phyloP scores from a whole-genome alignment of 2,797 vertebrate genomes.

The Catharus ustulatus region DNA sequence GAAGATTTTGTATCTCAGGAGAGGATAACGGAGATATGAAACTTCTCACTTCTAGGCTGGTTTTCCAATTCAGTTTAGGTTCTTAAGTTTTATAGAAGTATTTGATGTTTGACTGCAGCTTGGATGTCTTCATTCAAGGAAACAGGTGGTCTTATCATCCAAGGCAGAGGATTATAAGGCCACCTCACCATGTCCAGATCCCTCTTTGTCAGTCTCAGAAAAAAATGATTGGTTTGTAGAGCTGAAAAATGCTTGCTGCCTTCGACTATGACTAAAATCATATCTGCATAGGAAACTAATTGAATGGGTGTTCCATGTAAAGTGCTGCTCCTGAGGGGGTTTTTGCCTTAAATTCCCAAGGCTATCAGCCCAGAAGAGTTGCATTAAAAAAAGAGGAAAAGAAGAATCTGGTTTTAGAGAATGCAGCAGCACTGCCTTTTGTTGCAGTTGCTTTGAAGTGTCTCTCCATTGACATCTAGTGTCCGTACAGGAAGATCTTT shows the following conservation, averaged over 20 bases:
- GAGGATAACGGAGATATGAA: background rate
- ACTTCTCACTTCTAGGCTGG: background rate
- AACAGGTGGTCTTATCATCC: background rate
- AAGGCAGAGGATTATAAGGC: background rate
- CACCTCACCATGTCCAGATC: background rate
- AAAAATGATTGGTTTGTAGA: background rate
- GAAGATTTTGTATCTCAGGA: background rate
- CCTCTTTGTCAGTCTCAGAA: background rate
- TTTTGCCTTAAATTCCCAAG: background rate
- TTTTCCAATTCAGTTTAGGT: background rate
- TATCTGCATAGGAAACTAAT: background rate
- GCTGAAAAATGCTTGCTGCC: background rate
- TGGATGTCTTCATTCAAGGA: background rate
- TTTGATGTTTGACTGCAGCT: background rate
- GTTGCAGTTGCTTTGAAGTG: conserved; percentile 23
- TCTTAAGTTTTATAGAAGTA: background rate
- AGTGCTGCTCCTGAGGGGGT: background rate
- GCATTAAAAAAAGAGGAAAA: background rate
- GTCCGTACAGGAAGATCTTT: background rate
- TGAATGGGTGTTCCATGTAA: background rate
- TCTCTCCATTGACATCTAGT: conserved; percentile 70
- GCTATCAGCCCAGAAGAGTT: background rate
- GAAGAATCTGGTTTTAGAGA: background rate
- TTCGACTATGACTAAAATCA: background rate
- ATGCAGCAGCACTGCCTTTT: background rate